Percentiles rank a stretch among this genome's conserved stretches.
Evolutionary conservation across 2,888 invertebrate genomes (phyloP).

Genomic region (Galeruca laticollis): DNA sequence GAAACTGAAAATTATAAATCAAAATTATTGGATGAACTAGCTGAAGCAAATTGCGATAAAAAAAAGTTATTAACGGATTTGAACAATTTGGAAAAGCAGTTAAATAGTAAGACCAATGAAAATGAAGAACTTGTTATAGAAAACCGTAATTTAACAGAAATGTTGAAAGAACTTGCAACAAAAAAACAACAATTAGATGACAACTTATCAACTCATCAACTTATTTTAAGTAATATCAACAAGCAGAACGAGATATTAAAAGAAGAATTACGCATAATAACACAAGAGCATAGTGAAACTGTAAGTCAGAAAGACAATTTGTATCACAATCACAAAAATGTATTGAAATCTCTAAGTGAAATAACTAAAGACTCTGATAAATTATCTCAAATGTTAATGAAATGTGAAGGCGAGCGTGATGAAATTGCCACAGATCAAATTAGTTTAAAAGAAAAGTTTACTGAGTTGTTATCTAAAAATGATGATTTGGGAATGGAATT

Average conservation of each 20-base stretch:
- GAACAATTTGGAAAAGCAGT: neutral
- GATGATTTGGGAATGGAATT: neutral
- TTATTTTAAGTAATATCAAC: too few relatives aligned
- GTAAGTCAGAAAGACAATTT: neutral
- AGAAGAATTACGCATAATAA: neutral
- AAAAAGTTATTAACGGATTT: neutral
- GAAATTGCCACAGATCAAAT: neutral
- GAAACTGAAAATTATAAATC: neutral
- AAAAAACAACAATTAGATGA: constrained; percentile 38
- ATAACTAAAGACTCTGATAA: neutral
- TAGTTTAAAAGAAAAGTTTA: neutral
- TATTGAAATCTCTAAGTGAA: neutral
- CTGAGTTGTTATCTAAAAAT: neutral
- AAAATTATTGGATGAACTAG: too few relatives aligned
- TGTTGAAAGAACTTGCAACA: constrained; percentile 13
- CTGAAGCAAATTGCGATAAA: neutral
- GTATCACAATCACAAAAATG: neutral
- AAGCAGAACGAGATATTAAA: neutral
- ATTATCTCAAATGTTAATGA: neutral
- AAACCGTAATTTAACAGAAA: constrained; percentile 26
- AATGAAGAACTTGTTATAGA: neutral
- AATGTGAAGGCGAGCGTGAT: neutral
- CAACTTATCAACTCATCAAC: too few relatives aligned
- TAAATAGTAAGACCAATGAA: neutral
- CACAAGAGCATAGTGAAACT: neutral